These are phyloP conservation scores for Pseudochaenichthys georgianus DNA, from an alignment of 2,797 vertebrate genomes.

Conservation along the genomic window DNA sequence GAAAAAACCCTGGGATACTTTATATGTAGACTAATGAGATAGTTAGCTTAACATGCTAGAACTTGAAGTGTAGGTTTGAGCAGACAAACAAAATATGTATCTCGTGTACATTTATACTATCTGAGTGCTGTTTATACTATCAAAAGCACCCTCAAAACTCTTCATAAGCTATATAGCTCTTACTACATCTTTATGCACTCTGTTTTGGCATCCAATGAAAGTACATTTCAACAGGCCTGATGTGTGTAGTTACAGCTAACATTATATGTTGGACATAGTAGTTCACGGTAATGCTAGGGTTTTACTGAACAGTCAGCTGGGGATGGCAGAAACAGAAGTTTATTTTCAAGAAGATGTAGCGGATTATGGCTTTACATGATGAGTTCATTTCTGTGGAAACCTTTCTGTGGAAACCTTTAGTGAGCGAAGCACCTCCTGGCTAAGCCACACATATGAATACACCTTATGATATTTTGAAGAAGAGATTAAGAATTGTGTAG, in stretches of 20 bases:
- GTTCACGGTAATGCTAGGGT: not conserved
- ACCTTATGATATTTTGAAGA: conserved; percentile 48
- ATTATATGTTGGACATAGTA: not conserved
- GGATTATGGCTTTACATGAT: conserved; percentile 42
- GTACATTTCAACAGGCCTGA: conserved; percentile 18
- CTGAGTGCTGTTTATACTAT: not conserved
- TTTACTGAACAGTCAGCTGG: not conserved
- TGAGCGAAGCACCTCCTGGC: conserved; percentile 21
- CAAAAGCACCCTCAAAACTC: not conserved
- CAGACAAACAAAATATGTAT: not conserved
- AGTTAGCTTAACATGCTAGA: not conserved
- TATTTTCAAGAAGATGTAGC: conserved; percentile 17
- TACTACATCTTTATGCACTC: not conserved
- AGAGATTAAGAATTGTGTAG: conserved; percentile 42
- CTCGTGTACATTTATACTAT: not conserved
- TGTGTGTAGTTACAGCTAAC: conserved; percentile 3
- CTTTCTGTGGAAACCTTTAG: conserved; percentile 49
- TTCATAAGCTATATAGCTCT: not conserved
- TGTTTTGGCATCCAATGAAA: conserved; percentile 9
- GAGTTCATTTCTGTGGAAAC: conserved; percentile 57
- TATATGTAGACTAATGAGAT: not conserved
- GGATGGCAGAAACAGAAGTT: conserved; percentile 13
- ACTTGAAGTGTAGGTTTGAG: not conserved
- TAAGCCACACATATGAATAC: conserved; percentile 29
- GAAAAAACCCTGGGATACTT: not conserved